Evolutionary conservation across 2,888 invertebrate species (phyloP).

Genomic region (Drosophila nr. fundita): DNA sequence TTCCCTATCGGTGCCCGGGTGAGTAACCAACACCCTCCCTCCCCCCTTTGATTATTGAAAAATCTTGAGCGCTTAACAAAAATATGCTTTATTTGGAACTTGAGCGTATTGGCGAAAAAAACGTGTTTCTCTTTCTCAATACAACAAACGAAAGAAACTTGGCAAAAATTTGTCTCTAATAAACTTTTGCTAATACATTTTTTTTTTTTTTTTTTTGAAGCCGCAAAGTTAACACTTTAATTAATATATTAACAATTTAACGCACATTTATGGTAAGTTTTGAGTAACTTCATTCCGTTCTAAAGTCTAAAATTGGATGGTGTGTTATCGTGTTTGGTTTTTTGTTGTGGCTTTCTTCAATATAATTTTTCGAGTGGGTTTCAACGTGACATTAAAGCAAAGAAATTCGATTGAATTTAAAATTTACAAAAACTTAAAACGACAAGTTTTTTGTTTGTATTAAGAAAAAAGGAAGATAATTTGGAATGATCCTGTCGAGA

Average conservation of each 20-base stretch:
- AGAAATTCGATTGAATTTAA: not conserved
- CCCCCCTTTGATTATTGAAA: not conserved
- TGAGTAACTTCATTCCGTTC: constrained; percentile 59
- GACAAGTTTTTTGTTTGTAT: not conserved
- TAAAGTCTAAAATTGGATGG: constrained; percentile 55
- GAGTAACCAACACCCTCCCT: constrained; percentile 85
- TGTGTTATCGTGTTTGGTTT: constrained; percentile 40
- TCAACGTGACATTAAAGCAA: constrained; percentile 17
- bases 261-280: constrained; percentile 60
- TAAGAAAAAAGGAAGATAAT: not conserved
- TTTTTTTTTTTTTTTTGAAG: constrained; percentile 59
- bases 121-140: constrained; percentile 13
- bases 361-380: not conserved
- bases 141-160: constrained; percentile 22
- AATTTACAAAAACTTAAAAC: not conserved
- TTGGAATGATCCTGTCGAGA: not conserved
- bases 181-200: constrained; percentile 50
- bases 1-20: constrained; percentile 92
- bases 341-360: not conserved
- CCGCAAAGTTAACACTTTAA: constrained; percentile 69
- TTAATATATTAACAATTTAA: constrained; percentile 62
- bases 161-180: constrained; percentile 33
- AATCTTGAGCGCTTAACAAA: constrained; percentile 59
- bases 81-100: constrained; percentile 77
- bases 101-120: constrained; percentile 48